phyloP scores from a whole-genome alignment of 2,113 vertebrate species.

The Lates calcarifer region DNA sequence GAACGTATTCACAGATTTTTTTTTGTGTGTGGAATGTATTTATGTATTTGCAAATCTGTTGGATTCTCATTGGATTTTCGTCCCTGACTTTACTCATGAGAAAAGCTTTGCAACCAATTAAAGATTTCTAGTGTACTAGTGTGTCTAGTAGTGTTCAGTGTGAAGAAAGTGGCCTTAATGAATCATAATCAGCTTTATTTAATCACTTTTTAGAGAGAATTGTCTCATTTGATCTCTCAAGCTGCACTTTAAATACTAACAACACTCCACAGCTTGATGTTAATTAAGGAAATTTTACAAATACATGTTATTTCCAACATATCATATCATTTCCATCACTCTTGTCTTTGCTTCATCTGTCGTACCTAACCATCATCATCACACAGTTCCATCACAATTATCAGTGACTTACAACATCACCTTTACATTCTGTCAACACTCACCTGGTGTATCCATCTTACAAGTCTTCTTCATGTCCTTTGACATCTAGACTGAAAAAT shows the following conservation, averaged over 20 bases:
- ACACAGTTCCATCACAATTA: not conserved
- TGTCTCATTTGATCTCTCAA: not conserved
- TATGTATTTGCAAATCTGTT: no score
- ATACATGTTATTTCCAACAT: not conserved
- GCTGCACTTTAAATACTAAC: not conserved
- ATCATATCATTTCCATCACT: not conserved
- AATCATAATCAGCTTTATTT: constrained; percentile 40
- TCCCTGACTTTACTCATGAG: no score
- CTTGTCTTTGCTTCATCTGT: not conserved
- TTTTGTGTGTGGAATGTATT: no score
- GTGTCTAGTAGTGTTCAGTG: no score
- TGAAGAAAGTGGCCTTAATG: not conserved
- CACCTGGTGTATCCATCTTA: not conserved
- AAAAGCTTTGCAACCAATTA: no score
- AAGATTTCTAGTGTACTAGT: no score
- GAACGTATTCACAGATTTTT: no score
- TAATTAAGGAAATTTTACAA: not conserved
- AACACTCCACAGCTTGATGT: constrained; percentile 9
- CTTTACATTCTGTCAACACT: not conserved
- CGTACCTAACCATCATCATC: not conserved
- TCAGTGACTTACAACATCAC: not conserved
- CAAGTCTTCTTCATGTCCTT: not conserved
- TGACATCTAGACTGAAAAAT: not conserved
- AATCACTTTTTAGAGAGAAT: not conserved
- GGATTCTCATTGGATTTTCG: no score